Evolutionary conservation across 1,140 invertebrate species (phyloP).

Genomic region (Homarus americanus): DNA sequence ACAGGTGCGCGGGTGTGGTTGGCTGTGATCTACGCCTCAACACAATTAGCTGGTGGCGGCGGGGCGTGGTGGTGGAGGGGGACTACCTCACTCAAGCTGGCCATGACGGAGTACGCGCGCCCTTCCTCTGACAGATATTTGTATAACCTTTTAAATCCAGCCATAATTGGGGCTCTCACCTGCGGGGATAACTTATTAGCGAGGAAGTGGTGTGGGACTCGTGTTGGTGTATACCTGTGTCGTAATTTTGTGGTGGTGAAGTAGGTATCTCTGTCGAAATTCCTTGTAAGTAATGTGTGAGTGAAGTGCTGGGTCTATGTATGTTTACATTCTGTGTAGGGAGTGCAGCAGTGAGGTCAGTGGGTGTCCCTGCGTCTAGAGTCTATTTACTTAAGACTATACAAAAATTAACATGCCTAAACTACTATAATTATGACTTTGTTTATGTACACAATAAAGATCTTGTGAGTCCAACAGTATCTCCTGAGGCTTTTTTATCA

Average conservation of each 20-base stretch:
- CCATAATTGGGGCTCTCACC: constrained; percentile 37
- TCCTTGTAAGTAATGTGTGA: too few relatives aligned
- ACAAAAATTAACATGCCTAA: too few relatives aligned
- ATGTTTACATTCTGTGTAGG: too few relatives aligned
- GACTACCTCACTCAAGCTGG: not conserved
- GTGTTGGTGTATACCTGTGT: not conserved
- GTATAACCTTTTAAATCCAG: constrained; percentile 49
- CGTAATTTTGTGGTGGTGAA: not conserved
- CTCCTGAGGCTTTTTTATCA: too few relatives aligned
- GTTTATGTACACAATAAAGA: too few relatives aligned
- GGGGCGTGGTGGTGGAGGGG: not conserved
- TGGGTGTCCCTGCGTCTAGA: too few relatives aligned
- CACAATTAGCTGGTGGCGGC: constrained; percentile 44
- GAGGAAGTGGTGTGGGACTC: not conserved
- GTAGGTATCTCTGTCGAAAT: too few relatives aligned
- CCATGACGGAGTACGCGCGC: constrained; percentile 20
- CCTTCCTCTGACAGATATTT: constrained; percentile 39
- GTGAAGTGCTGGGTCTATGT: too few relatives aligned
- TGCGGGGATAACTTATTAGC: constrained; percentile 33
- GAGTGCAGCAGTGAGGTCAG: too few relatives aligned
- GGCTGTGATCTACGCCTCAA: constrained; percentile 1
- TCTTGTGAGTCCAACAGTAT: too few relatives aligned
- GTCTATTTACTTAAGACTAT: too few relatives aligned
- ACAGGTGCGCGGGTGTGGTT: constrained; percentile 14
- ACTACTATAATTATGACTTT: too few relatives aligned